Percentiles rank a stretch among this genome's conserved stretches.
Evolutionary conservation across 1,140 invertebrate genomes (phyloP).

Genomic region (Metopolophium dirhodum): DNA sequence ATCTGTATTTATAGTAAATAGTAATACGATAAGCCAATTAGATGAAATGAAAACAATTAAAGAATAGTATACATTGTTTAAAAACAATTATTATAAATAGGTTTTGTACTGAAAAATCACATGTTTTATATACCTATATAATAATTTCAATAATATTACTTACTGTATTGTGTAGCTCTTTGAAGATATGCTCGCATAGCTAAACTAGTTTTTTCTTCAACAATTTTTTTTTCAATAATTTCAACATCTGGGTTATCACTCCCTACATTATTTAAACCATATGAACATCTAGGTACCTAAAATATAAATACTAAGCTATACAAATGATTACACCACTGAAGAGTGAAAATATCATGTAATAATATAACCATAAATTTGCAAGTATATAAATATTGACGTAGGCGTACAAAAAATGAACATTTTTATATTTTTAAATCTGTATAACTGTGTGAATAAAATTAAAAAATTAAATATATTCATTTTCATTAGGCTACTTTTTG

Average conservation of each 20-base stretch:
- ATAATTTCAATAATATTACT: slow-evolving; percentile 56
- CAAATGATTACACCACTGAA: neutral
- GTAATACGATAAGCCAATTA: no score
- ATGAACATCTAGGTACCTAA: slow-evolving; percentile 12
- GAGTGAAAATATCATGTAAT: neutral
- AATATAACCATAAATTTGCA: neutral
- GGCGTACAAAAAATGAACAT: neutral
- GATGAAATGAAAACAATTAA: no score
- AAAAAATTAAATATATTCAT: neutral
- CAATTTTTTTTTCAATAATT: slow-evolving; percentile 54
- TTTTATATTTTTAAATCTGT: neutral
- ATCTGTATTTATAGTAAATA: no score
- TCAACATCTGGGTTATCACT: slow-evolving; percentile 43
- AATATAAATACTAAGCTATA: neutral
- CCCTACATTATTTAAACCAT: slow-evolving; percentile 51
- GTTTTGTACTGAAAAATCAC: no score
- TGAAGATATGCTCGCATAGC: slow-evolving; percentile 89
- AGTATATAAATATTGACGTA: neutral
- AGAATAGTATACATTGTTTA: no score
- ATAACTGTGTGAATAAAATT: neutral
- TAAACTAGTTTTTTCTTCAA: slow-evolving; percentile 74
- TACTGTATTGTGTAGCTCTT: slow-evolving; percentile 77
- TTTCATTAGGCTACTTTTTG: neutral
- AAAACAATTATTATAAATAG: no score
- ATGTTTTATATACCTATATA: no score